These are phyloP conservation scores for Microtus montanus DNA, from an alignment of 2,113 vertebrate species.

Conservation along the genomic window DNA sequence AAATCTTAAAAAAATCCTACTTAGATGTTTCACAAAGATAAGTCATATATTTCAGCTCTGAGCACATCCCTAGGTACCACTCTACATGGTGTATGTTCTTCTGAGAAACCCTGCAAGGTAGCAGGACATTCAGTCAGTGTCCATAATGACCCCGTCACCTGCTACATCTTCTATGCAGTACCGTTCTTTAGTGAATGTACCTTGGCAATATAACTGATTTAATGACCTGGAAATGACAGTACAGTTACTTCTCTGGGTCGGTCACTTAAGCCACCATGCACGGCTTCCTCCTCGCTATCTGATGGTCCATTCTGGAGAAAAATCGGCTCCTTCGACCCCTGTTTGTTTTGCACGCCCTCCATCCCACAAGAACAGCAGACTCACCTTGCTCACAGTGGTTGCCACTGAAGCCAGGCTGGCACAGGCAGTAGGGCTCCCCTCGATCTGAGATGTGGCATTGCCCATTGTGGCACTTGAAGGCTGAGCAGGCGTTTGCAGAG, in stretches of 20 bases:
- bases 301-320: neutral
- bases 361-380: neutral
- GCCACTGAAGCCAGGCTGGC: slow-evolving; percentile 90
- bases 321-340: neutral
- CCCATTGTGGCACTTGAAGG: slow-evolving; percentile 91
- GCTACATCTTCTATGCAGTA: neutral
- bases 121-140: neutral
- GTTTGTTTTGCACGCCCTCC: fast-evolving
- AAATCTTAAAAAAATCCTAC: neutral
- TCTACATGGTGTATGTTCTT: neutral
- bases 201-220: neutral
- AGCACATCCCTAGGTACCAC: neutral
- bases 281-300: neutral
- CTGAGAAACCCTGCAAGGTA: neutral
- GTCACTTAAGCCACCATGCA: neutral
- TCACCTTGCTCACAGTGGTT: slow-evolving; percentile 92
- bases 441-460: slow-evolving; percentile 90
- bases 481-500: slow-evolving; percentile 88
- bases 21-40: neutral
- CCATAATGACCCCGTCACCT: neutral
- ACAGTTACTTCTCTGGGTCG: neutral
- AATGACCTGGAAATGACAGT: neutral
- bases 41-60: neutral
- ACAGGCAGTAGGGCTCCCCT: slow-evolving; percentile 91
- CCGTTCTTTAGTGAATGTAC: neutral